phyloP scores from a whole-genome alignment of 2,113 vertebrate species.

The Plecotus auritus region DNA sequence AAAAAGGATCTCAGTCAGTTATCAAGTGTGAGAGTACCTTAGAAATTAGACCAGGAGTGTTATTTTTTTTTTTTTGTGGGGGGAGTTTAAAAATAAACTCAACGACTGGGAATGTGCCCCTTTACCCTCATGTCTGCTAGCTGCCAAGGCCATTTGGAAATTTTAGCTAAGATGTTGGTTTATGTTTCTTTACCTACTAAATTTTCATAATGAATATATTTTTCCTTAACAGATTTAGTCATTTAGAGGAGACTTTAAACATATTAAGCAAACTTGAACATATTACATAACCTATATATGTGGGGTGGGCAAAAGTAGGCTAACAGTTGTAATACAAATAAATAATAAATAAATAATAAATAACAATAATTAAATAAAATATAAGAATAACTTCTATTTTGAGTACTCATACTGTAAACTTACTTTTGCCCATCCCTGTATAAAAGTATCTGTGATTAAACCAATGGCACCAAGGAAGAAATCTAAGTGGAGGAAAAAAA shows the following conservation, averaged over 20 bases:
- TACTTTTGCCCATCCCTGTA: background rate
- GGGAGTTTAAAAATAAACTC: background rate
- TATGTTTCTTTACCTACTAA: slow-evolving; percentile 7
- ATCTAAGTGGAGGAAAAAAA: background rate
- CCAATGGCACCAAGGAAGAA: background rate
- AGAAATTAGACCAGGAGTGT: background rate
- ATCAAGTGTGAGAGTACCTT: background rate
- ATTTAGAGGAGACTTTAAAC: background rate
- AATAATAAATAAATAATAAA: too few relatives aligned
- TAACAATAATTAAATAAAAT: too few relatives aligned
- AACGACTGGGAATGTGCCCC: background rate
- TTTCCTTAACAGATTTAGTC: background rate
- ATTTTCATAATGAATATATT: slow-evolving; percentile 3
- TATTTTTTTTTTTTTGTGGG: background rate
- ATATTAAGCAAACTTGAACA: background rate
- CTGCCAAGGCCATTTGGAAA: slow-evolving; percentile 29
- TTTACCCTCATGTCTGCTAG: background rate
- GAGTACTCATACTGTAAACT: background rate
- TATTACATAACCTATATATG: background rate
- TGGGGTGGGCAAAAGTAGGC: background rate
- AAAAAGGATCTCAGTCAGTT: background rate
- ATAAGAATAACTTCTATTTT: too few relatives aligned
- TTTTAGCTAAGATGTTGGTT: slow-evolving; percentile 13
- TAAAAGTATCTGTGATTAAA: background rate
- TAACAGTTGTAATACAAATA: background rate